Conservation (phyloP, 1,140 invertebrate genomes). For the Magallana gigas region DNA sequence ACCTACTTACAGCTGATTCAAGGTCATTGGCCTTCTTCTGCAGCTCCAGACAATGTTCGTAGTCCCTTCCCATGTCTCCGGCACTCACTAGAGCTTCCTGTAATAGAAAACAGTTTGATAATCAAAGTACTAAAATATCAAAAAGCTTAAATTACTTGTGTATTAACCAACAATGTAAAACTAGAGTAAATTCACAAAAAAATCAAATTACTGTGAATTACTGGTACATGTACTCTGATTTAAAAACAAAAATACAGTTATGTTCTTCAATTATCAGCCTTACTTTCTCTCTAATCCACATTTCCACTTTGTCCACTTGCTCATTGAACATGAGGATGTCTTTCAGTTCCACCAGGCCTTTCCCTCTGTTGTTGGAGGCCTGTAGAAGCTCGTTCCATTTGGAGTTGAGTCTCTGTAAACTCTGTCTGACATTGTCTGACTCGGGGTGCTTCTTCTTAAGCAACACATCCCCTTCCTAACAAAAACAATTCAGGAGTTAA, state of each 20-base stretch:
- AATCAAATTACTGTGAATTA: too few relatives aligned
- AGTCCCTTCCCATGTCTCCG: constrained; percentile 94
- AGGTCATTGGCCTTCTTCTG: constrained; percentile 93
- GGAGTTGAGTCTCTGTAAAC: constrained; percentile 85
- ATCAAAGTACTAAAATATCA: background rate
- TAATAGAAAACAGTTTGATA: background rate
- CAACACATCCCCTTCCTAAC: constrained; percentile 61
- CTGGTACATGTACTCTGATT: too few relatives aligned
- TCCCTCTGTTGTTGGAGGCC: constrained; percentile 88
- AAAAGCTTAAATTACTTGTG: too few relatives aligned
- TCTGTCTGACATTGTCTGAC: constrained; percentile 87
- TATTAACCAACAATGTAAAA: too few relatives aligned
- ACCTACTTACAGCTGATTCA: constrained; percentile 73
- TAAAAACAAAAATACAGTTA: too few relatives aligned
- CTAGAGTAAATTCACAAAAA: too few relatives aligned
- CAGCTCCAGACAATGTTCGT: constrained; percentile 95
- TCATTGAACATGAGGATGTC: constrained; percentile 98
- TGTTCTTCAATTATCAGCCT: background rate
- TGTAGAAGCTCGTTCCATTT: constrained; percentile 91
- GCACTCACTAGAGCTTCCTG: constrained; percentile 96
- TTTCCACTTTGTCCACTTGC: constrained; percentile 95
- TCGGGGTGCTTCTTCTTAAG: constrained; percentile 79
- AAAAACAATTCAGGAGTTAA: background rate
- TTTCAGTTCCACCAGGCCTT: constrained; percentile 96
- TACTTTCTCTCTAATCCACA: constrained; percentile 95